A percentile compares a stretch with the other conserved stretches of the same genome.
Conservation (phyloP, 2,888 invertebrate species). For the Noctua janthe region DNA sequence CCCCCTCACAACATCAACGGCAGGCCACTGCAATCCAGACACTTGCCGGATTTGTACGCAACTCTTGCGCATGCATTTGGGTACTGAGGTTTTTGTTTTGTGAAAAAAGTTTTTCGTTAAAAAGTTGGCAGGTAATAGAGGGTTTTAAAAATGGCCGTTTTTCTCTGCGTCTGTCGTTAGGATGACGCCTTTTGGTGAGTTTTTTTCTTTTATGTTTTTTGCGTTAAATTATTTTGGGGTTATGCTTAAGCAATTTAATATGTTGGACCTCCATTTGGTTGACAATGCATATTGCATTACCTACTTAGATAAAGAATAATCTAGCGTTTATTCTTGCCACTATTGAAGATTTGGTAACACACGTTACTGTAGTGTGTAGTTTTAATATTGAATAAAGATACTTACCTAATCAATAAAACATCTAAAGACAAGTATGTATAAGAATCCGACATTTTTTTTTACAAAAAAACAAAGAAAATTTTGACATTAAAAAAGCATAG, state of each 20-base stretch:
- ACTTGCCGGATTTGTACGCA: slow-evolving; percentile 76
- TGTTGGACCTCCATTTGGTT: not conserved
- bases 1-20: slow-evolving; percentile 79
- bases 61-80: slow-evolving; percentile 61
- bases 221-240: not conserved
- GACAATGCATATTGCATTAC: not conserved
- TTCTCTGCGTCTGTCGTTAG: slow-evolving; percentile 67
- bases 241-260: not conserved
- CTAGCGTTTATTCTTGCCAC: not conserved
- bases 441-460: not conserved
- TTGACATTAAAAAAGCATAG: no score
- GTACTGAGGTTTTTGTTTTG: slow-evolving; percentile 2
- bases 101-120: not conserved
- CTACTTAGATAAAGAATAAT: no score
- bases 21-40: slow-evolving; percentile 77
- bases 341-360: not conserved
- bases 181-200: slow-evolving; percentile 84
- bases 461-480: not conserved
- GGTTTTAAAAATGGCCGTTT: slow-evolving; percentile 76
- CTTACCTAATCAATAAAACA: not conserved
- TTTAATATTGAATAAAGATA: not conserved
- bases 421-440: no score
- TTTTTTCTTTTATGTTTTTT: slow-evolving; percentile 46
- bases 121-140: slow-evolving; percentile 3
- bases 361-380: not conserved